Conservation (phyloP, 2,113 vertebrate genomes). For the Jacana jacana region DNA sequence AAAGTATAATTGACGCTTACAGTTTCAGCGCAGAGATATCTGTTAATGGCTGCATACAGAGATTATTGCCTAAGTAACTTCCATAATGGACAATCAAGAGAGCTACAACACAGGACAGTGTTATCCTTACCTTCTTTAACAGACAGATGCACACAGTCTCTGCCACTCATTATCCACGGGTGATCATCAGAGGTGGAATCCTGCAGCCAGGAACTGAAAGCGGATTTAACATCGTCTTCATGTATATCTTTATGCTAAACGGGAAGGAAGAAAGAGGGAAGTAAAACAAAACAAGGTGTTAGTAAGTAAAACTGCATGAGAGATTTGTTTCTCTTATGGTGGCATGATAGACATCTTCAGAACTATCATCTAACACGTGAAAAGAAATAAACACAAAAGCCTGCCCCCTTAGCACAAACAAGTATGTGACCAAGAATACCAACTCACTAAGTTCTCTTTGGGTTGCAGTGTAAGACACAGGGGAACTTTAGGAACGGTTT, state of each 20-base stretch:
- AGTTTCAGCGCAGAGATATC: not conserved
- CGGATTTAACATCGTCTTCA: conserved; percentile 80
- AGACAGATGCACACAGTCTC: conserved; percentile 74
- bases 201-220: conserved; percentile 86
- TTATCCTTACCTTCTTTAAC: conserved; percentile 77
- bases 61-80: not conserved
- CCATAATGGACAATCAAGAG: not conserved
- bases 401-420: not conserved
- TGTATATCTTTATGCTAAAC: conserved; percentile 72
- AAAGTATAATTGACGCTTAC: not conserved
- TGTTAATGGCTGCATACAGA: not conserved
- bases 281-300: not conserved
- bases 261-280: not conserved
- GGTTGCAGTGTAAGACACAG: conserved; percentile 80
- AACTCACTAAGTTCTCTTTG: conserved; percentile 81
- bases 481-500: conserved; percentile 80
- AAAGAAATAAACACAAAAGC: not conserved
- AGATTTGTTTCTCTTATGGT: not conserved
- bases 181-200: conserved; percentile 76
- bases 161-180: conserved; percentile 80
- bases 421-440: not conserved
- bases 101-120: not conserved
- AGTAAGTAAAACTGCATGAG: not conserved
- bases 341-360: not conserved
- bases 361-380: not conserved